A percentile compares a stretch with the other conserved stretches of the same genome.
These are phyloP conservation scores for Camelus bactrianus DNA, from an alignment of 2,113 vertebrate genomes.

Conservation along the genomic window DNA sequence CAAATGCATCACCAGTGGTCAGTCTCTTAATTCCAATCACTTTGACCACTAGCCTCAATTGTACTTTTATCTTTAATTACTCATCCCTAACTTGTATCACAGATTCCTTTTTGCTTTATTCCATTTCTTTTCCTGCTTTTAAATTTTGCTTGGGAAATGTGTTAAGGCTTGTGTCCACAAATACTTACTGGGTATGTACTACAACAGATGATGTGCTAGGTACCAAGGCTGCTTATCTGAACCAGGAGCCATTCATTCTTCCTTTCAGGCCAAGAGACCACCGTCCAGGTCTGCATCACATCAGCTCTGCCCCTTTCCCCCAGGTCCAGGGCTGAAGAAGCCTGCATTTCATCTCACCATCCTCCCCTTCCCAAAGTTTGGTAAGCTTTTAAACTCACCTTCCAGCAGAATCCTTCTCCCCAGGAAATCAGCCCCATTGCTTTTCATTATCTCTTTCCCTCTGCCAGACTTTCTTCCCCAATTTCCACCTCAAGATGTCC, in stretches of 20 bases:
- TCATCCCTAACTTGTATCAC: background rate
- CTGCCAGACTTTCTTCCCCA: background rate
- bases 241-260: background rate
- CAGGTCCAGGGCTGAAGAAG: background rate
- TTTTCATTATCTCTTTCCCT: background rate
- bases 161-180: background rate
- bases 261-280: background rate
- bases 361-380: background rate
- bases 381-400: background rate
- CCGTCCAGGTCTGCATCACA: no score
- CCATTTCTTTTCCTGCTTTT: background rate
- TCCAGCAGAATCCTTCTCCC: background rate
- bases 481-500: background rate
- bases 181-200: background rate
- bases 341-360: background rate
- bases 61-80: background rate
- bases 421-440: background rate
- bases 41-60: background rate
- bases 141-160: background rate
- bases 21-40: background rate
- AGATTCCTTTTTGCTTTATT: background rate
- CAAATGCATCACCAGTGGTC: background rate
- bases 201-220: background rate
- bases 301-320: background rate
- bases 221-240: background rate